Base-by-base conservation (phyloP, 2,113 vertebrate species). In the Vombatus ursinus region DNA sequence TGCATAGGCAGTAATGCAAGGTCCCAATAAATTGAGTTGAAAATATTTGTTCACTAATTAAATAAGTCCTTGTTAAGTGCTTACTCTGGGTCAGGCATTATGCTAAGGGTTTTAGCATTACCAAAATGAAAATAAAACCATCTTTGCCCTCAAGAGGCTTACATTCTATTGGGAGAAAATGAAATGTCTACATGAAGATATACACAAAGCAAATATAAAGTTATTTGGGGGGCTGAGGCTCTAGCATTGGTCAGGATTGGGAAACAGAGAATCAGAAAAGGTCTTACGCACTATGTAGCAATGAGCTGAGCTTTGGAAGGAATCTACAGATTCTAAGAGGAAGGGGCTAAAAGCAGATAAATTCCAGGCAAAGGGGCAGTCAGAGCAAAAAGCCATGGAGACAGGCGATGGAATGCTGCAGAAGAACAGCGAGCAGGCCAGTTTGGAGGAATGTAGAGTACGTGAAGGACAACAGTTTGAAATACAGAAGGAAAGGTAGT, bases 41-140 rank as follows among this genome's bases (percentile, higher is more conserved):
- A 44, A 84, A 84, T 19, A 77, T 47, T 25, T 91, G 44, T 44
- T 92, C 91, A 95, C 68, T 94, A 89, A 95, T 22, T 94, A 92
- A 90, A n/a, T 8, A 92, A 57, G 24, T 11, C 50, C 3, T 37
- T 90, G 52, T 47, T 1, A 0, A 57, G 90, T 24, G n/a, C 16
- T 8, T 10, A 90, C 25, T 12, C 54, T 93, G 50, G 31, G 31
- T 31, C 9, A 68, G 31, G 2, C 57, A 11, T 11, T 68, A 12
- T 37, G 28, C 28, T 12, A 61, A 9, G 28, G 12, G 3, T n/a
- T 11, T 61, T 61, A 11, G 12, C 31, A 68, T n/a, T 16, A n/a
- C 77, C 52, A 91, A 77, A 3, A 84, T 0, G 1, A 84, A 84
- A 84, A 44, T 84, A 6, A 84, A 84, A 84, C 2, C 37, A 84